Evolutionary conservation across 2,113 vertebrate species (phyloP).

Genomic region (Typhlomys cinereus): DNA sequence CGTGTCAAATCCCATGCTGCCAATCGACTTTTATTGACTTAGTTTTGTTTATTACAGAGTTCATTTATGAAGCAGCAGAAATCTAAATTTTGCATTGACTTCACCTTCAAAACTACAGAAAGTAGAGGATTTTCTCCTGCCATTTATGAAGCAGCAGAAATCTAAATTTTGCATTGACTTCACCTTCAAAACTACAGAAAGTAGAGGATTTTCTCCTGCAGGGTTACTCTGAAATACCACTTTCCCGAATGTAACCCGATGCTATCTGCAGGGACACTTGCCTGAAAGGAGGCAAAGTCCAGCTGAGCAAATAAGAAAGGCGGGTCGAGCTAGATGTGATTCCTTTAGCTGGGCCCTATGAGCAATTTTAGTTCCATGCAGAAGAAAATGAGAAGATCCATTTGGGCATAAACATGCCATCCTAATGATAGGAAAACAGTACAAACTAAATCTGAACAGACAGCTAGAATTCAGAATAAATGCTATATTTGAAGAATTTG

Average conservation of each 20-base stretch:
- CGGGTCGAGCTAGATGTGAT: neutral
- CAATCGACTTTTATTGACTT: slow-evolving; percentile 75
- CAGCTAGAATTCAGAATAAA: slow-evolving; percentile 65
- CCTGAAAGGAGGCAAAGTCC: slow-evolving; percentile 36
- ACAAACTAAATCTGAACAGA: slow-evolving; percentile 64
- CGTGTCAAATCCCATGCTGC: slow-evolving; percentile 77
- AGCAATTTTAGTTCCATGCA: slow-evolving; percentile 9
- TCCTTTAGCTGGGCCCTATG: slow-evolving; percentile 37
- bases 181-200: slow-evolving; percentile 79
- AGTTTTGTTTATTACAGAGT: slow-evolving; percentile 80
- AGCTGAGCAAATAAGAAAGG: slow-evolving; percentile 78
- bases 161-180: slow-evolving; percentile 82
- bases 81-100: slow-evolving; percentile 82
- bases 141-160: slow-evolving; percentile 76
- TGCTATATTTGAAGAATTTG: slow-evolving; percentile 62
- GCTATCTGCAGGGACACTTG: slow-evolving; percentile 60
- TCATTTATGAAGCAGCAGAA: slow-evolving; percentile 75
- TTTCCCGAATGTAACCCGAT: slow-evolving; percentile 69
- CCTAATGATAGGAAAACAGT: slow-evolving; percentile 42
- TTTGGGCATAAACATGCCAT: slow-evolving; percentile 57
- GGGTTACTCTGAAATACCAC: slow-evolving; percentile 77
- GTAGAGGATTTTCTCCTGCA: slow-evolving; percentile 80
- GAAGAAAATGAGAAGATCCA: neutral
- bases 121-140: too few species aligned
- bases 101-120: slow-evolving; percentile 79